Evolutionary conservation across 2,113 vertebrate genomes (phyloP).

Genomic region (Indri indri): DNA sequence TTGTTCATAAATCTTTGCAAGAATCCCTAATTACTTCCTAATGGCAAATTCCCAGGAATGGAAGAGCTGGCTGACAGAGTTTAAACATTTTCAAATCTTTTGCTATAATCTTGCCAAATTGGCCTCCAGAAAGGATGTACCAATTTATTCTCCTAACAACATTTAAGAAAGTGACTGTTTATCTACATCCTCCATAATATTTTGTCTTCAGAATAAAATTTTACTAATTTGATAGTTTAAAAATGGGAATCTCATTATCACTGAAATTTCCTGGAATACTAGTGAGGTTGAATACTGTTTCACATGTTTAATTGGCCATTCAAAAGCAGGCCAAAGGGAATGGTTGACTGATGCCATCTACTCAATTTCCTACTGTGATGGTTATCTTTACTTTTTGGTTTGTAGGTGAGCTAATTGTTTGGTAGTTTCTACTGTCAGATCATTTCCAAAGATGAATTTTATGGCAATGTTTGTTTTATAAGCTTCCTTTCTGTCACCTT

Average conservation of each 20-base stretch:
- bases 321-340: background rate
- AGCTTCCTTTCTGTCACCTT: background rate
- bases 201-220: background rate
- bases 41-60: slow-evolving; percentile 20
- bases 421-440: slow-evolving; percentile 30
- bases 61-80: background rate
- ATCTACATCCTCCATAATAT: background rate
- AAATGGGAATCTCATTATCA: background rate
- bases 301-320: background rate
- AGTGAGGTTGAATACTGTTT: background rate
- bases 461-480: background rate
- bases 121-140: background rate
- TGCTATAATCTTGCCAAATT: background rate
- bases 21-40: background rate
- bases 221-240: background rate
- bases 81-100: slow-evolving; percentile 32
- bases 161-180: background rate
- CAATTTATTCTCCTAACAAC: background rate
- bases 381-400: background rate
- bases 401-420: slow-evolving; percentile 23
- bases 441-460: slow-evolving; percentile 40
- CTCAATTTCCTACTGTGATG: background rate
- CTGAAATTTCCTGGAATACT: background rate
- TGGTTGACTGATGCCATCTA: background rate
- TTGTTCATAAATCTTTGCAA: background rate